A percentile compares a stretch with the other conserved stretches of the same genome.
These are phyloP conservation scores for Neoaliturus tenellus DNA, from an alignment of 2,888 invertebrate species.

Conservation along the genomic window DNA sequence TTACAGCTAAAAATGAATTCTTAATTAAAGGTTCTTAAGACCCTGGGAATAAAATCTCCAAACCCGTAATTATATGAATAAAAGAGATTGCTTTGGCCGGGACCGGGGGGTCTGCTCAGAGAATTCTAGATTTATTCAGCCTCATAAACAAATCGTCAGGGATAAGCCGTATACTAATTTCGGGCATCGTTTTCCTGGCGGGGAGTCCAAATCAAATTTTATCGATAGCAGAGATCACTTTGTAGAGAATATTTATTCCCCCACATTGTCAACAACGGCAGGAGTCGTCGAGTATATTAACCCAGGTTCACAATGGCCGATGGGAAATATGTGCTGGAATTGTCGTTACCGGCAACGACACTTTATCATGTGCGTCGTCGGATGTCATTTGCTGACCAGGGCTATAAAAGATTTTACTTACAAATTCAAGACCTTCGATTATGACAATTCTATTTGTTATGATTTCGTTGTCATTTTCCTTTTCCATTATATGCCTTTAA, in stretches of 20 bases:
- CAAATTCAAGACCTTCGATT: no score
- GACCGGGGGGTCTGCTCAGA: background rate
- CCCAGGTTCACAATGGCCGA: background rate
- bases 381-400: no score
- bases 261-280: constrained; percentile 9
- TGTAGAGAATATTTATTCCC: background rate
- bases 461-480: no score
- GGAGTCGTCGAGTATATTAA: background rate
- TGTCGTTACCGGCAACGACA: no score
- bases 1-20: no score
- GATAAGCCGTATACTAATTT: constrained; percentile 9
- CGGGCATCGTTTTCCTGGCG: constrained; percentile 8
- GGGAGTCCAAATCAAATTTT: constrained; percentile 19
- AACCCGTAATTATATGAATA: background rate
- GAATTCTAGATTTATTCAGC: background rate
- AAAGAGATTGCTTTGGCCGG: background rate
- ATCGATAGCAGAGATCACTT: background rate
- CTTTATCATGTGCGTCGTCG: no score
- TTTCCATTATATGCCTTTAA: no score
- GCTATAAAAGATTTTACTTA: background rate
- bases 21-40: no score
- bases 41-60: no score
- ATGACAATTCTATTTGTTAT: no score
- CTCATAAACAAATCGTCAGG: constrained; percentile 8
- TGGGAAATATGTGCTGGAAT: background rate